phyloP scores from a whole-genome alignment of 2,888 invertebrate genomes.

The Rugalucina vietnamica region DNA sequence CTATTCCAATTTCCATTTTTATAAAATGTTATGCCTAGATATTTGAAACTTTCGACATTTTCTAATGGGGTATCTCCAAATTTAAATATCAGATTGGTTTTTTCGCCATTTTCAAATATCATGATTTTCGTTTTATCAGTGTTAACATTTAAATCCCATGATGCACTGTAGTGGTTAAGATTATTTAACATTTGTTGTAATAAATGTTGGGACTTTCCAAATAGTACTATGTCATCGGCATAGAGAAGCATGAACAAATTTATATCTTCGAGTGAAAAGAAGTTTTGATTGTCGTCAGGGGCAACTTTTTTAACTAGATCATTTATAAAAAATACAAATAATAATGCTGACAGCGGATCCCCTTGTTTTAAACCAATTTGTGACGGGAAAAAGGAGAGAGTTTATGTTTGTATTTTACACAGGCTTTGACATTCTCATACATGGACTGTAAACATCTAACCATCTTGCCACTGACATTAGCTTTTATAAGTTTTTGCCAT shows the following conservation, averaged over 20 bases:
- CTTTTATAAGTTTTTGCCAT: conserved; percentile 4
- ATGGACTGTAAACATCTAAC: not conserved
- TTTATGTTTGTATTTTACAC: not conserved
- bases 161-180: not conserved
- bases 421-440: conserved; percentile 5
- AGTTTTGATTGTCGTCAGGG: not conserved
- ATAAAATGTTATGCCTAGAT: conserved; percentile 2
- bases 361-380: not conserved
- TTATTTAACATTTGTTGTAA: conserved; percentile 9
- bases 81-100: not conserved
- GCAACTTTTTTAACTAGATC: not conserved
- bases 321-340: conserved; percentile 7
- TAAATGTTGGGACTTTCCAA: not conserved
- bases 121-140: not conserved
- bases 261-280: not conserved
- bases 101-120: not conserved
- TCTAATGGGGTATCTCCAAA: not conserved
- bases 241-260: conserved; percentile 2
- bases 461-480: not conserved
- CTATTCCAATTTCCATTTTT: not conserved
- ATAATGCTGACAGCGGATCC: not conserved
- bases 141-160: not conserved
- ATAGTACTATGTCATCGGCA: conserved; percentile 8
- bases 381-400: not conserved
- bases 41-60: not conserved